phyloP scores from a whole-genome alignment of 2,888 invertebrate genomes.

The Euplexia lucipara region DNA sequence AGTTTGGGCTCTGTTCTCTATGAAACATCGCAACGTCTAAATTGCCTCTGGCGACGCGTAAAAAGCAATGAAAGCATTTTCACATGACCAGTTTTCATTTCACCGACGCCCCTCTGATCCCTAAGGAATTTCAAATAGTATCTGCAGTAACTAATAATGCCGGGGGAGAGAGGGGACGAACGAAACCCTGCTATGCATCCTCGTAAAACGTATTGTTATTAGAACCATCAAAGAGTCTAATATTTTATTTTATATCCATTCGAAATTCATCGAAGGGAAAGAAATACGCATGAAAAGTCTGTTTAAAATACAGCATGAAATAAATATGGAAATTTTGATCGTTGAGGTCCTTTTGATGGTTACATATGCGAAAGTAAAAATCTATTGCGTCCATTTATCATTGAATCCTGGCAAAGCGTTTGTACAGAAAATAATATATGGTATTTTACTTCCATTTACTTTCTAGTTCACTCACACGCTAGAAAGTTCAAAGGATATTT shows the following conservation, averaged over 20 bases:
- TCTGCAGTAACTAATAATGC: constrained; percentile 86
- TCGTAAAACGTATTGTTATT: constrained; percentile 74
- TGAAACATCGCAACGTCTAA: constrained; percentile 86
- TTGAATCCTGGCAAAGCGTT: neutral
- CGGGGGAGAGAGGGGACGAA: constrained; percentile 74
- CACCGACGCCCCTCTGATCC: constrained; percentile 83
- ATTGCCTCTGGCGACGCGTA: constrained; percentile 88
- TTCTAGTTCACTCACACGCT: constrained; percentile 47
- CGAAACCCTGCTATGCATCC: constrained; percentile 73
- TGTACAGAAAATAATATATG: constrained; percentile 7
- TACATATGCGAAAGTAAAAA: constrained; percentile 9
- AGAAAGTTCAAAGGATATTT: constrained; percentile 52
- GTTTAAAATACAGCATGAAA: constrained; percentile 27
- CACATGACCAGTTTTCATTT: constrained; percentile 89
- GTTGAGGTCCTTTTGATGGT: constrained; percentile 12
- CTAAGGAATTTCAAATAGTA: constrained; percentile 88
- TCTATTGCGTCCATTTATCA: constrained; percentile 10
- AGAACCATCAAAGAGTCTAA: constrained; percentile 69
- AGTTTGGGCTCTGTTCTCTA: constrained; percentile 71
- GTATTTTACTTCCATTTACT: constrained; percentile 28
- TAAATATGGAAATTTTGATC: constrained; percentile 31
- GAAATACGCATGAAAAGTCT: constrained; percentile 35
- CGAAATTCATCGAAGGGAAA: constrained; percentile 61
- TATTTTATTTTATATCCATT: constrained; percentile 68
- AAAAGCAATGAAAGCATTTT: constrained; percentile 90